Conservation (phyloP, 2,113 vertebrate species). For the Pteruthius melanotis region DNA sequence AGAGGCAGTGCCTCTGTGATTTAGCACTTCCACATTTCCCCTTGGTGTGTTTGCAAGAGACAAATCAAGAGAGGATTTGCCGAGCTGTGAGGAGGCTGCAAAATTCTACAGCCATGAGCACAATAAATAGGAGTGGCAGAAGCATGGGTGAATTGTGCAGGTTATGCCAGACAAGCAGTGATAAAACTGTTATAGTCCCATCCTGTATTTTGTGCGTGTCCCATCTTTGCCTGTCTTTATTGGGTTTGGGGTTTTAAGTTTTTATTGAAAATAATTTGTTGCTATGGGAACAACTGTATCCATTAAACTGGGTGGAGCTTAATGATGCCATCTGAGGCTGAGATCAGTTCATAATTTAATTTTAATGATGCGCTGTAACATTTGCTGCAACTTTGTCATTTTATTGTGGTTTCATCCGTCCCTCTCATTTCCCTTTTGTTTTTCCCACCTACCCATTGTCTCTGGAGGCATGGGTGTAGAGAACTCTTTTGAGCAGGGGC, state of each 20-base stretch:
- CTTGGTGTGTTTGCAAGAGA: conserved; percentile 14
- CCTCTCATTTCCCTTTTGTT: not conserved
- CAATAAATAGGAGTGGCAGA: not conserved
- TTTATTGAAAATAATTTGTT: not conserved
- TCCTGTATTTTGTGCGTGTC: not conserved
- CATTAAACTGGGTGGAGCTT: not conserved
- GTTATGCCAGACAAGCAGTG: not conserved
- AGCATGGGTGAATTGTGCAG: not conserved
- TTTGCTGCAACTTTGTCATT: not conserved
- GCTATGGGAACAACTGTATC: not conserved
- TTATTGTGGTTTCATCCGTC: not conserved
- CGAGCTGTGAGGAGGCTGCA: not conserved
- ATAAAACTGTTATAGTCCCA: not conserved
- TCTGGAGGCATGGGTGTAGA: accelerated
- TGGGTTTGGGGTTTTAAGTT: not conserved
- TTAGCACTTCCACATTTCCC: not conserved
- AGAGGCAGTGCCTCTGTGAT: not conserved
- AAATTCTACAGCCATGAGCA: not conserved
- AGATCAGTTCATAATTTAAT: not conserved
- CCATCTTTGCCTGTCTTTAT: not conserved
- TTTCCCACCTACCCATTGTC: not conserved
- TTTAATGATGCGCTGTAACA: not conserved
- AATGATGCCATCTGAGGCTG: not conserved
- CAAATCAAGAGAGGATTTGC: not conserved
- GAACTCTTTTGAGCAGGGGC: not conserved